Base-by-base conservation (phyloP, 2,113 vertebrate genomes). In the Pangasianodon gigas region DNA sequence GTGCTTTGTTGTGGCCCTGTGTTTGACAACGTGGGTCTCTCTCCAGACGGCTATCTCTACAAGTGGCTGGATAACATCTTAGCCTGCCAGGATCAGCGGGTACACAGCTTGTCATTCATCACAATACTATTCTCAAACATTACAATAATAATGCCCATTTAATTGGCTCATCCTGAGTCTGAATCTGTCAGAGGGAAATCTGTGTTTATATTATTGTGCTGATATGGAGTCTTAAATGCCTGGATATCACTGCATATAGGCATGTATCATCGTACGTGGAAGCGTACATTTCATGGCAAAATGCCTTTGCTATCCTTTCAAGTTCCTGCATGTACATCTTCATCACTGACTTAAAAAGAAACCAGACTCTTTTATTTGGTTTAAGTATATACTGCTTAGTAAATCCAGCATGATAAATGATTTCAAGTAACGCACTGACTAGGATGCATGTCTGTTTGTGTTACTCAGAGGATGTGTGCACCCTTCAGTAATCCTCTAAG, bases 21-120 rank as follows among this genome's bases (percentile, higher is more conserved):
- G 26, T 99, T 99, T 93, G 98, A 99, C 93, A 99, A 98, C 0
- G 98, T 99, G 84, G 98, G 98, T 52, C 97, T 99, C 87, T 99
- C 98, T 32, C 97, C 97, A 4, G 98, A 99, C 2, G 98, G 98
- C 1, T 99, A 99, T 95, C 97, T 99, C 11, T 99, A 99, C 94
- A 99, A 99, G 92, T 99, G 98, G 98, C 96, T 99, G 48, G 98
- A 99, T 95, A 99, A 99, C 93, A 99, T 99, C 94, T 94, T 99
- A 92, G 98, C 97, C 93, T 99, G 98, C 92, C 98, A 99, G 87
- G 98, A 99, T 95, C 93, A 98, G 92, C 96, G 98, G 92, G 98
- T 99, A 95, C 92, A 96, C 51, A 26, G 14, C 6, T 37, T 44
- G 67, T 32, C 24, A 80, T 81, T 82, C 41, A 9, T 46, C 37